Evolutionary conservation across 37 sponge, comb jelly and placozoan genomes (phyloP), one percentile per base, ranked within the genome.

Genomic region (Chondrilla cf. caribensis): DNA sequence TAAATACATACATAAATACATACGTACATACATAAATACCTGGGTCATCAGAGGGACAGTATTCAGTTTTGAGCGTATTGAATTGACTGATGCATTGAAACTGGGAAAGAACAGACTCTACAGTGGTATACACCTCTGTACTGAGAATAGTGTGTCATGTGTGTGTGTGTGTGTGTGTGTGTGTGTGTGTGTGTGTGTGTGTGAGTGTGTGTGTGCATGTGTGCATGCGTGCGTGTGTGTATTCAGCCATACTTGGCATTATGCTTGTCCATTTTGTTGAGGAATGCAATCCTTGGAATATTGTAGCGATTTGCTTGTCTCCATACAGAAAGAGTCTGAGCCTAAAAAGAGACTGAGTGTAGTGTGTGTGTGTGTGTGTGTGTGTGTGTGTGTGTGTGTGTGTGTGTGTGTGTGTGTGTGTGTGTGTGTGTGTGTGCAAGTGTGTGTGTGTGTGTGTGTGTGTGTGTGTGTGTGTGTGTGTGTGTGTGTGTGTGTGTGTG

Each of bases 211-310:
- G 51, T 47, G 51, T 47, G 51, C 51, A 11, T 47, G 51, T 47
- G 11, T 47, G 51, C 51, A 14, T 47, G 51, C 51, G 11, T 47
- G 51, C 51, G 11, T 14, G 51, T 47, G 51, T 47, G 6, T 47
- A 67, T 51, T 38, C 29, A 85, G 35, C 40, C 81, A 54, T 70
- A 90, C 94, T 76, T 83, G 9, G 93, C 93, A 37, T 43, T 64
- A 11, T 84, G 77, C 66, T 84, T 87, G 79, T 96, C 97, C 97
- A 96, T 96, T 59, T 96, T 96, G 86, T 96, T 96, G 38, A 91
- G 59, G 59, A 93, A 96, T 0, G 81, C 88, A 1, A 96, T 66
- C 0, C 89, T 38, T 6, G 97, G 94, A 6, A 96, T 78, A 14
- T 33, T 37, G 70, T 91, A 89, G 0, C 31, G 44, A 2, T 81